Base-by-base conservation (phyloP, 1,140 invertebrate genomes). In the Solenopsis invicta region DNA sequence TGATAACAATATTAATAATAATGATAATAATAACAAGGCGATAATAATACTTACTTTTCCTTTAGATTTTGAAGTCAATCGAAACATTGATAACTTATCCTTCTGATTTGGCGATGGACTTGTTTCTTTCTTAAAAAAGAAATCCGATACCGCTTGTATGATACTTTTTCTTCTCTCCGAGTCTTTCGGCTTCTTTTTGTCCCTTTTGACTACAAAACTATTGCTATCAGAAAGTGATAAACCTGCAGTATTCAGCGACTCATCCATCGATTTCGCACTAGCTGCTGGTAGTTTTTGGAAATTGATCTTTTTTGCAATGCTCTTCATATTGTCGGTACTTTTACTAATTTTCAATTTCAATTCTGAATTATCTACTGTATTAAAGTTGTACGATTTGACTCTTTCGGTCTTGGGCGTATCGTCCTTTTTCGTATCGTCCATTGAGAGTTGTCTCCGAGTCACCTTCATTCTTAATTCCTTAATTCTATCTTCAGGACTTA, bases 61-160 rank as follows among this genome's bases (percentile, higher is more conserved):
- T 93, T 97, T 97, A 0, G 96, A 96, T 93, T 96, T 97, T 2
- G 97, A 95, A n/a, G 97, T 96, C 76, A 97, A 95, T 84, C 96
- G 95, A 91, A 96, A 96, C 91, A 96, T 96, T 37, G 96, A 96
- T 41, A 96, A 95, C 82, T 96, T 96, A 86, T 96, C 96, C 88
- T 95, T 96, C 48, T 91, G 94, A 88, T 90, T 94, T 0, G 94
- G 91, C 0, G 94, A 93, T 29, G 94, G 90, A 1, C 93, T 93
- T 21, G 93, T 90, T 18, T 96, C 95, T 77, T 96, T 97, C 89
- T 97, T 97, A 62, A 96, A 96, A 90, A 98, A 98, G 92, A 98
- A 97, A 93, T 97, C 98, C 3, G 97, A 97, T 62, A 98, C 97
- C 66, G 98, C 97, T 95, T 98, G 98, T 88, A 98, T 98, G 59